Base-by-base conservation (phyloP, 2,888 invertebrate genomes). In the Leptarthrus brevirostris region DNA sequence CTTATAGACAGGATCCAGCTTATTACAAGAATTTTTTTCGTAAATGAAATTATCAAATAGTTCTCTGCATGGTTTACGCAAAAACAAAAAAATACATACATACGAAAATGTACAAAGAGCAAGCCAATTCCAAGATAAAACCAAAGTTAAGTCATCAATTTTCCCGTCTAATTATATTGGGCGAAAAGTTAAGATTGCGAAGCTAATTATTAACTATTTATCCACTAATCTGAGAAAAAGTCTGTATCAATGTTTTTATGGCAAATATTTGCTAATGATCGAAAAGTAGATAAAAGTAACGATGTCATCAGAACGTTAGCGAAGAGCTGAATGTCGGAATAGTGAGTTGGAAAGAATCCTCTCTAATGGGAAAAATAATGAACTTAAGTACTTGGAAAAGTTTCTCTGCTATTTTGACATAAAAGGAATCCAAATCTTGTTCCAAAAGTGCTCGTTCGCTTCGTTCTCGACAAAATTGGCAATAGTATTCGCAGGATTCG, bases 101-200 rank as follows among this genome's bases (percentile, higher is more conserved):
- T 30, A 30, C 30, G n/a, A n/a, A 30, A 30, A 30, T 8, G 8
- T 30, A 30, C 30, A 6, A 40, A 40, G 12, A 40, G n/a, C n/a
- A 3, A 40, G n/a, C 3, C 8, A 58, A 16, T 10, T 34, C 8
- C 36, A 6, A 22, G 36, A 61, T 40, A 40, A 61, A n/a, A 22
- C 12, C 18, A 64, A 64, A 64, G 64, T 64, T 64, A 64, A 64
- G 64, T 64, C 64, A 64, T 64, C 44, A 47, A 64, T 64, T 64
- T 64, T 64, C 8, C 3, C 14, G 24, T n/a, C 20, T 61, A 40
- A 14, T 30, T 61, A 18, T 61, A 61, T 61, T 61, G 30, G 18
- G 26, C 34, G 61, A 64, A 14, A 64, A 22, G 22, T 16, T n/a
- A 4, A 64, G 64, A 64, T 64, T 36, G 47, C 22, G 44, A 24